Percentiles rank a stretch among this genome's conserved stretches.
phyloP scores from a whole-genome alignment of 2,888 invertebrate genomes.

The Caenorhabditis virilis region DNA sequence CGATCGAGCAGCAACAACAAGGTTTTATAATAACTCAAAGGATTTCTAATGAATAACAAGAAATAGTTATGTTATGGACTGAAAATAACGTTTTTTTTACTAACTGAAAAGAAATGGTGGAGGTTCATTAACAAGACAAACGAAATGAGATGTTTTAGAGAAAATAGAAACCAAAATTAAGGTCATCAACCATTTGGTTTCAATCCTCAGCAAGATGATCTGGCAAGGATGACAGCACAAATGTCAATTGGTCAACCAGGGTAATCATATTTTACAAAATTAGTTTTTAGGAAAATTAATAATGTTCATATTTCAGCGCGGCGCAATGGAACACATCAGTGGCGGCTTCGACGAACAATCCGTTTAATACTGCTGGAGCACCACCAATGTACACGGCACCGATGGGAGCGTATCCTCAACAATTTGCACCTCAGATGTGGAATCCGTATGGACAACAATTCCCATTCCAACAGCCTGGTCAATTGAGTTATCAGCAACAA shows the following conservation, averaged over 20 bases:
- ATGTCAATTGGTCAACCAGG: constrained; percentile 29
- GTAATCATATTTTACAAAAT: background rate
- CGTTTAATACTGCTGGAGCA: constrained; percentile 35
- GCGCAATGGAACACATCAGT: constrained; percentile 21
- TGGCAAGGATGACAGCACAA: constrained; percentile 35
- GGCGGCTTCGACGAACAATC: constrained; percentile 28
- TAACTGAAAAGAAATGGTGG: no score
- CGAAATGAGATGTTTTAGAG: no score
- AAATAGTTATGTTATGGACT: no score
- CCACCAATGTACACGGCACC: constrained; percentile 32
- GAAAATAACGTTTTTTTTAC: no score
- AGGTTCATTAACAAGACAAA: constrained; percentile 6
- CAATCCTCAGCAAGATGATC: constrained; percentile 22
- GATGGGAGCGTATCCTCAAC: constrained; percentile 30
- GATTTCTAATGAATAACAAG: no score
- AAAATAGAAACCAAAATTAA: no score
- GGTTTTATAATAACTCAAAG: no score
- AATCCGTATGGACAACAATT: constrained; percentile 26
- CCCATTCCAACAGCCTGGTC: constrained; percentile 5
- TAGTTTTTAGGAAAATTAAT: background rate
- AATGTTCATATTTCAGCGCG: constrained; percentile 1
- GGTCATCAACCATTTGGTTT: constrained; percentile 16
- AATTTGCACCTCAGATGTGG: constrained; percentile 27
- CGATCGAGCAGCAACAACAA: background rate
- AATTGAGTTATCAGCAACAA: constrained; percentile 12